These are phyloP conservation scores for Cheirogaleus medius DNA, from an alignment of 2,113 vertebrate species.

Conservation along the genomic window DNA sequence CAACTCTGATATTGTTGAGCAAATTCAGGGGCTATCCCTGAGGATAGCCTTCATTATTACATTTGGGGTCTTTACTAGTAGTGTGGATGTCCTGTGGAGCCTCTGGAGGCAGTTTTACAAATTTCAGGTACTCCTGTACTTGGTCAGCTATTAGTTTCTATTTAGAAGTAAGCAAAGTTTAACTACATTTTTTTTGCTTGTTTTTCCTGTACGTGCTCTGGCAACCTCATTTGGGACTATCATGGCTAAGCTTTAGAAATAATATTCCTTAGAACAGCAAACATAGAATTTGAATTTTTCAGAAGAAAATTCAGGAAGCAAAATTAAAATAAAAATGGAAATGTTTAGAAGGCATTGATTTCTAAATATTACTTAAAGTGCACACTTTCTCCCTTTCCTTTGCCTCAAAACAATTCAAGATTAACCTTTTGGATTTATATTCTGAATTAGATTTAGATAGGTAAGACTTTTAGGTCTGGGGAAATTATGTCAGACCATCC, in stretches of 20 bases:
- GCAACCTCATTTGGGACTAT: background rate
- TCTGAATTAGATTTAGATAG: background rate
- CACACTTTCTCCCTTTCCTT: background rate
- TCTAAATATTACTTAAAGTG: conserved; percentile 24
- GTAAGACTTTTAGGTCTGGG: background rate
- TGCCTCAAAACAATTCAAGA: background rate
- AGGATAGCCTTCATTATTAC: background rate
- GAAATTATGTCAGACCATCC: background rate
- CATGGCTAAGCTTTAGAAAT: background rate
- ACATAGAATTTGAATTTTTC: background rate
- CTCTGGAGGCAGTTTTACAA: background rate
- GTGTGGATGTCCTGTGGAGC: background rate
- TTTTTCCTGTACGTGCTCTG: background rate
- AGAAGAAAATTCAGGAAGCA: background rate
- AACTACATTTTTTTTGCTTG: background rate
- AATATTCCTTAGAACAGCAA: conserved; percentile 24
- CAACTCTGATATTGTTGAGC: conserved; percentile 6
- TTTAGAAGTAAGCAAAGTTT: background rate
- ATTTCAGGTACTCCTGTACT: background rate
- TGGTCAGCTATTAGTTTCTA: conserved; percentile 9
- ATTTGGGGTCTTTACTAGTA: background rate
- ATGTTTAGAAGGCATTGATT: background rate
- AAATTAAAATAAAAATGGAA: conserved; percentile 16
- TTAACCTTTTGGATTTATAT: background rate
- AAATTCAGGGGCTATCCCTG: background rate